Percentiles rank a stretch among this genome's conserved stretches.
These are phyloP conservation scores for Seira musarum DNA, from an alignment of 2,888 invertebrate species.

Conservation along the genomic window DNA sequence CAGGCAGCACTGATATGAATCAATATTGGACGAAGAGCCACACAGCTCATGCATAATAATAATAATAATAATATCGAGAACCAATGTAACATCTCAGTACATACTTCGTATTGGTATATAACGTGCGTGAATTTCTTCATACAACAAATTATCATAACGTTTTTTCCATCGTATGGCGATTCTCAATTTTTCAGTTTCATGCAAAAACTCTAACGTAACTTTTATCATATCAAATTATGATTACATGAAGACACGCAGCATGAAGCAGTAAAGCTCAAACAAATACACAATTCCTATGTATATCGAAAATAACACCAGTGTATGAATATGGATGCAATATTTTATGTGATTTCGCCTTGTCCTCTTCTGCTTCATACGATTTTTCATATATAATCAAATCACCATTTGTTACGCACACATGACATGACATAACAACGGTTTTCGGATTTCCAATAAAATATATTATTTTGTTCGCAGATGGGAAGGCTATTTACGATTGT, in stretches of 20 bases:
- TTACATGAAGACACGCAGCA: conserved; percentile 13
- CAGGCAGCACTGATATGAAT: neutral
- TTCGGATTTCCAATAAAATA: conserved; percentile 5
- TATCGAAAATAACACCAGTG: neutral
- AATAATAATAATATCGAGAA: neutral
- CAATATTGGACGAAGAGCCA: conserved; percentile 1
- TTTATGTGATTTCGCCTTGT: conserved; percentile 7
- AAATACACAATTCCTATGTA: neutral
- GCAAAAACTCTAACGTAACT: conserved; percentile 12
- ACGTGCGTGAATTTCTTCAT: neutral
- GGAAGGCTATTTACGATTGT: conserved; percentile 8
- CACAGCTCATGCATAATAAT: too few relatives aligned
- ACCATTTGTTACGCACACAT: conserved; percentile 21
- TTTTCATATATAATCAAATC: conserved; percentile 13
- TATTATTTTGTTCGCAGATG: conserved; percentile 2
- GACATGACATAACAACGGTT: conserved; percentile 13
- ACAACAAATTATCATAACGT: conserved; percentile 15
- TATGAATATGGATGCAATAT: neutral
- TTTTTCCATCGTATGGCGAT: neutral
- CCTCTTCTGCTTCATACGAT: neutral
- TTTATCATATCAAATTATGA: conserved; percentile 6
- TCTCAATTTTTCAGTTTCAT: conserved; percentile 4
- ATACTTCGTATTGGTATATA: neutral
- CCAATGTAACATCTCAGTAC: conserved; percentile 11
- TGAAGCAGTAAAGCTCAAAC: neutral